These are phyloP conservation scores for Aphidius gifuensis DNA, from an alignment of 1,140 invertebrate species.

Conservation along the genomic window DNA sequence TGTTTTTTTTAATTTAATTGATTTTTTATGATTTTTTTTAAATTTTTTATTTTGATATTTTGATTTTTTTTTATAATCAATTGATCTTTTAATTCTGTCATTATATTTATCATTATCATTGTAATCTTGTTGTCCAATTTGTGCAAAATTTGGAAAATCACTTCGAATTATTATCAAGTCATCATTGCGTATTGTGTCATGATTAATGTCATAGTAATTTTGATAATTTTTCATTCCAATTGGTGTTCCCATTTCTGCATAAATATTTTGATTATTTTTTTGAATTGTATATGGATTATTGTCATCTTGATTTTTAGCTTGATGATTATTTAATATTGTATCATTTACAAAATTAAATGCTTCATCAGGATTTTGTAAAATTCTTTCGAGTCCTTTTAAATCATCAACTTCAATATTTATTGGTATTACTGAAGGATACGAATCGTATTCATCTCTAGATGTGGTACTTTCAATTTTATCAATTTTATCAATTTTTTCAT, in stretches of 20 bases:
- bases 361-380: conserved; percentile 11
- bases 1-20: background rate
- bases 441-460: too few relatives aligned
- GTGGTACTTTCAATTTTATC: too few relatives aligned
- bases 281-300: too few relatives aligned
- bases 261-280: too few relatives aligned
- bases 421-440: background rate
- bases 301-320: too few relatives aligned
- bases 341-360: conserved; percentile 11
- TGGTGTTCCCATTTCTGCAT: too few relatives aligned
- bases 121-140: background rate
- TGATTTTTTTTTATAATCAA: background rate
- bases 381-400: conserved; percentile 12
- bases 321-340: background rate
- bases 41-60: too few relatives aligned
- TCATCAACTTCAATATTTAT: conserved; percentile 15
- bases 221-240: background rate
- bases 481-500: background rate
- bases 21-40: background rate
- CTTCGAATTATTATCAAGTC: background rate
- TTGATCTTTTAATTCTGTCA: conserved; percentile 17
- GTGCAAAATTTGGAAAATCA: background rate
- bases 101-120: conserved; percentile 16
- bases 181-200: background rate
- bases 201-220: conserved; percentile 13